Base-by-base conservation (phyloP, 2,797 vertebrate species). In the Champsocephalus esox region DNA sequence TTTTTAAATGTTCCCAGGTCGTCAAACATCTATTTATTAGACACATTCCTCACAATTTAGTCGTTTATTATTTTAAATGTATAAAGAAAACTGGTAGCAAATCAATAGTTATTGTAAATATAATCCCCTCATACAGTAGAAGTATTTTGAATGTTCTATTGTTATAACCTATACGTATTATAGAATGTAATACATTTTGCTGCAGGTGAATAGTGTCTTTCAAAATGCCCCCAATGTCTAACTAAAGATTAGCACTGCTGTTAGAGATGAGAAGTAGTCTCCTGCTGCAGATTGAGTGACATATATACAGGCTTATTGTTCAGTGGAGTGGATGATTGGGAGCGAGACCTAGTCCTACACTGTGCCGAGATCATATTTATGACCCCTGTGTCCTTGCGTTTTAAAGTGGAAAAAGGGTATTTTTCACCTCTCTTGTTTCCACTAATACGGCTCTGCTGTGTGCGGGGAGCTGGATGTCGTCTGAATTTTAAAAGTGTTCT, bases 401-500 rank as follows among this genome's bases (percentile, higher is more conserved):
- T 73, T 64, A 49, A 48, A 71, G 65, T 14, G 73, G 43, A 34
- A 68, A 86, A 65, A 3, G 9, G 45, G 43, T 66, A 55, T 75
- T 83, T 69, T 82, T 57, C 54, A 38, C 45, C 65, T 61, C 51
- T 68, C 75, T 69, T 66, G 73, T 77, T 78, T 67, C 66, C 51
- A 43, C 12, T 61, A 55, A 66, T 73, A 66, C 54, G 81, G 76
- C 79, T 52, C 55, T 4, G 79, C 79, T 70, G 52, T 66, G 41
- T 75, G 76, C 76, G 17, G 79, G 68, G 74, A 80, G 65, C 76
- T 38, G 79, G 54, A 65, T 77, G 89, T 76, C 7, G 78, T 73
- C 85, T 87, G 88, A 88, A 93, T 92, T 75, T 86, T 90, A 90
- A 92, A 90, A 81, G 66, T 48, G 77, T 74, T 81, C 63, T 46